These are phyloP conservation scores for Pelecanoides urinatrix DNA, from an alignment of 2,113 vertebrate species.

Conservation along the genomic window DNA sequence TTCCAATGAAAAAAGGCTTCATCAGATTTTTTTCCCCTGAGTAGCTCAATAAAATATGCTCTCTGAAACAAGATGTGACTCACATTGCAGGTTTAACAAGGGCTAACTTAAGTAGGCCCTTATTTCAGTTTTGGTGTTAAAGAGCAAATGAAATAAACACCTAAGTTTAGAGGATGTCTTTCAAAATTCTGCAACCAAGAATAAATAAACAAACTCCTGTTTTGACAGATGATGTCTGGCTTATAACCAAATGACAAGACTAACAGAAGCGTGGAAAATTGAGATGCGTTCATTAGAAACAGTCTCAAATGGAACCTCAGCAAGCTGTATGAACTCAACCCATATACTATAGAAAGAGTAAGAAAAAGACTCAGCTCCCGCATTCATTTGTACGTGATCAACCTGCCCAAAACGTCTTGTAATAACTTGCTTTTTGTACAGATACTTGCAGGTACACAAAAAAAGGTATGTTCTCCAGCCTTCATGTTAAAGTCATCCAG, in stretches of 20 bases:
- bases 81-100: neutral
- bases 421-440: neutral
- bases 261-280: neutral
- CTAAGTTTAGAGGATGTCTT: neutral
- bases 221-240: neutral
- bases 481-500: neutral
- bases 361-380: neutral
- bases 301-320: neutral
- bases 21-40: neutral
- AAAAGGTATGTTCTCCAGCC: neutral
- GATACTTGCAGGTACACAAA: neutral
- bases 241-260: neutral
- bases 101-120: neutral
- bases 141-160: neutral
- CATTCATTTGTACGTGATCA: neutral
- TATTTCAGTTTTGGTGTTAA: neutral
- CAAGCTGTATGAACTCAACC: neutral
- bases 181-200: neutral
- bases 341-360: neutral
- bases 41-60: neutral
- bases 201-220: neutral
- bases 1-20: neutral
- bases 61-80: neutral
- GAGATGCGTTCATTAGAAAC: neutral
- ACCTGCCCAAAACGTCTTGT: neutral